Evolutionary conservation across 2,888 invertebrate genomes (phyloP).

Genomic region (Lutraria lutraria): DNA sequence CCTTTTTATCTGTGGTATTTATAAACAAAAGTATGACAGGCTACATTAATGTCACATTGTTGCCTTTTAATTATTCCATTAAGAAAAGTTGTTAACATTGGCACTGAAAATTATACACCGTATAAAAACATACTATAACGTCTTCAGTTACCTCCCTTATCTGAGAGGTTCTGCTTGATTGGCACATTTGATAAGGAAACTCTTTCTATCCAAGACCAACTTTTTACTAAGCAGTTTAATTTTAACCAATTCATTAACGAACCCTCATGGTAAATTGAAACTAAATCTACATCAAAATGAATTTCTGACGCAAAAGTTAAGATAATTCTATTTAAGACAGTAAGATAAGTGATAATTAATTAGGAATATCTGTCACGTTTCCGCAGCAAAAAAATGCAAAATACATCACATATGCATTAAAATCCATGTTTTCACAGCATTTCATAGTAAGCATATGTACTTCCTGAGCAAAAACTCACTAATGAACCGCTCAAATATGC

Average conservation of each 20-base stretch:
- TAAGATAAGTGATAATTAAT: slow-evolving; percentile 19
- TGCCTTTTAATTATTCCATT: too few relatives aligned
- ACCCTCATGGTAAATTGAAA: background rate
- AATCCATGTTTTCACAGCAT: slow-evolving; percentile 3
- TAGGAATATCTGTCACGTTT: slow-evolving; percentile 3
- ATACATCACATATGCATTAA: slow-evolving; percentile 20
- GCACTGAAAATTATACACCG: background rate
- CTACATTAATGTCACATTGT: too few relatives aligned
- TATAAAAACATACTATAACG: background rate
- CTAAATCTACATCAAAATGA: background rate
- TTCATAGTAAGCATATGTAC: background rate
- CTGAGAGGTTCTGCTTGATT: background rate
- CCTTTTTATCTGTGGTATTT: too few relatives aligned
- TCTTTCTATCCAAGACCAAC: background rate
- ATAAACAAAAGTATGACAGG: too few relatives aligned
- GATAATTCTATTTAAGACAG: slow-evolving; percentile 2
- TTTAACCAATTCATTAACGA: background rate
- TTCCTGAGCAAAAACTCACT: background rate
- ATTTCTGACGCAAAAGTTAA: background rate
- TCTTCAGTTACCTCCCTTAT: slow-evolving; percentile 4
- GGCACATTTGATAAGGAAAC: background rate
- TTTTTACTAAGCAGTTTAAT: background rate
- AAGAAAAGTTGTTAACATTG: background rate
- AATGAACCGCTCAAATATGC: background rate
- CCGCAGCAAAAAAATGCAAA: background rate